Percentiles rank a stretch among this genome's conserved stretches.
phyloP scores from a whole-genome alignment of 1,140 invertebrate species.

The Capitella teleta region DNA sequence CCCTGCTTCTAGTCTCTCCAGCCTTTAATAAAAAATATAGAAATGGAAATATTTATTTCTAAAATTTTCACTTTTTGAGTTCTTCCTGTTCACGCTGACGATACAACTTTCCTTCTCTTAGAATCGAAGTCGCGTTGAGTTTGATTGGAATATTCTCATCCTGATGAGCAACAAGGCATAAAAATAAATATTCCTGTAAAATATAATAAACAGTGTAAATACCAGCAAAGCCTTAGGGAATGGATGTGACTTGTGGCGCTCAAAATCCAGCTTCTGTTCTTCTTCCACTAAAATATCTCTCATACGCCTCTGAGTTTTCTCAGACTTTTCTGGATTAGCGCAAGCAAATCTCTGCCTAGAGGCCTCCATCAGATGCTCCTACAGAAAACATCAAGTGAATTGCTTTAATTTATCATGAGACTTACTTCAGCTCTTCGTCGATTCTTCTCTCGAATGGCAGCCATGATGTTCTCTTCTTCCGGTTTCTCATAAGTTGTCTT shows the following conservation, averaged over 20 bases:
- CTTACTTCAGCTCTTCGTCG: constrained; percentile 30
- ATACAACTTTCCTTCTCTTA: constrained; percentile 39
- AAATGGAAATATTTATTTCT: not conserved
- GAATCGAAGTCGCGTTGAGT: constrained; percentile 38
- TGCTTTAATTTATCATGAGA: not conserved
- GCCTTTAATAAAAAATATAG: constrained; percentile 15
- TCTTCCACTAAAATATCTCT: constrained; percentile 26
- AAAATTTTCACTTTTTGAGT: constrained; percentile 24
- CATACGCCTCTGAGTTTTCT: constrained; percentile 31
- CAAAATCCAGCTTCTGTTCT: constrained; percentile 30
- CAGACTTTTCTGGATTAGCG: constrained; percentile 34
- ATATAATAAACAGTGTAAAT: constrained; percentile 6
- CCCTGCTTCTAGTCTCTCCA: constrained; percentile 34
- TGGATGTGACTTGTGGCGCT: constrained; percentile 27
- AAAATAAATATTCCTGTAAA: too few species aligned
- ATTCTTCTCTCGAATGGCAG: constrained; percentile 22
- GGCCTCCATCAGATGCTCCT: constrained; percentile 35
- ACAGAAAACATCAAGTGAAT: not conserved
- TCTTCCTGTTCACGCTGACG: constrained; percentile 33
- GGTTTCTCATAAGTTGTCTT: constrained; percentile 25
- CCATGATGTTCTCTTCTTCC: constrained; percentile 18
- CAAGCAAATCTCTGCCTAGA: constrained; percentile 33
- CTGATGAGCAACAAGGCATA: too few species aligned
- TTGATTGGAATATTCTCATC: constrained; percentile 24
- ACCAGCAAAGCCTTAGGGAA: constrained; percentile 25